These are phyloP conservation scores for Polydrusus cervinus DNA, from an alignment of 2,888 invertebrate genomes.

Conservation along the genomic window DNA sequence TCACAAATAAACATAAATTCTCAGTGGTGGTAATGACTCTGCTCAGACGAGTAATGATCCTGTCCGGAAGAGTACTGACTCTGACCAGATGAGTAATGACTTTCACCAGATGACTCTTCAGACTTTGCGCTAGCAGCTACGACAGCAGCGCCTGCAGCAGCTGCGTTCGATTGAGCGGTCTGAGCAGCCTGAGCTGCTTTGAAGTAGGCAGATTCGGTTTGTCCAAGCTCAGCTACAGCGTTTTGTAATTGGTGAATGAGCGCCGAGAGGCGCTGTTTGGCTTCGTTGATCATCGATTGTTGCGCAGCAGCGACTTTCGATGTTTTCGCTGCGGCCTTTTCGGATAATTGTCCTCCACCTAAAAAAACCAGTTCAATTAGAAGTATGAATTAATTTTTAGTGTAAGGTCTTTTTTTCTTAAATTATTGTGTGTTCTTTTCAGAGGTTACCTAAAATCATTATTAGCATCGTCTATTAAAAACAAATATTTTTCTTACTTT, in stretches of 20 bases:
- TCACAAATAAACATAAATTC: background rate
- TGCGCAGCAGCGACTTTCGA: slow-evolving; percentile 58
- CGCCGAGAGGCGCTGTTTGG: slow-evolving; percentile 78
- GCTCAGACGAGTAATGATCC: background rate
- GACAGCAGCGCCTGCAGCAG: slow-evolving; percentile 71
- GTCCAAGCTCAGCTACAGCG: slow-evolving; percentile 80
- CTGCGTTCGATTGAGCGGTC: slow-evolving; percentile 82
- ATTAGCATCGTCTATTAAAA: no score
- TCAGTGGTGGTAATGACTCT: background rate
- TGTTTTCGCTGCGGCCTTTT: slow-evolving; percentile 57
- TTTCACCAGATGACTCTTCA: background rate
- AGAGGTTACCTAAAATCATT: no score
- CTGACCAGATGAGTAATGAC: slow-evolving; percentile 5
- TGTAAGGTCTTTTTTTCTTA: no score
- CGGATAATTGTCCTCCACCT: slow-evolving; percentile 56
- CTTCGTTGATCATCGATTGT: slow-evolving; percentile 69
- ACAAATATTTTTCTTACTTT: slow-evolving; percentile 50
- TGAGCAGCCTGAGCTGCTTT: slow-evolving; percentile 80
- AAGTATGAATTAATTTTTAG: no score
- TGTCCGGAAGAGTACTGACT: background rate
- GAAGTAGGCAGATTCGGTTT: slow-evolving; percentile 79
- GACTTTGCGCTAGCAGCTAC: slow-evolving; percentile 56
- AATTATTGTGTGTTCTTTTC: no score
- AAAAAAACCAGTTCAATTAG: background rate
- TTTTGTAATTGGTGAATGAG: slow-evolving; percentile 79